Evolutionary conservation across 2,888 invertebrate genomes (phyloP).

Genomic region (Orchesella flavescens): DNA sequence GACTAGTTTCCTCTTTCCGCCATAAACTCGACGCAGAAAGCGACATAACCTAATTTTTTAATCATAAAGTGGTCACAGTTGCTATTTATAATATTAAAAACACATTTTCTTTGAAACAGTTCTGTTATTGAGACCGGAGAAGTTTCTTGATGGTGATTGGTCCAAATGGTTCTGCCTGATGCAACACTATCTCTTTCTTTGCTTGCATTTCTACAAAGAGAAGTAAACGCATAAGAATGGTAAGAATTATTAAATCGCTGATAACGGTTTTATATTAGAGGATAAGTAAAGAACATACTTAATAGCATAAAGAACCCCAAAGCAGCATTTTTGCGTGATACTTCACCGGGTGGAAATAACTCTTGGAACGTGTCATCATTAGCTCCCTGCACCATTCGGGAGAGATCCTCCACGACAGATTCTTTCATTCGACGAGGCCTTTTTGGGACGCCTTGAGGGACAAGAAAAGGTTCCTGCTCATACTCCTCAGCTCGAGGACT

Average conservation of each 20-base stretch:
- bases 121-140: too few relatives aligned
- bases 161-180: slow-evolving; percentile 20
- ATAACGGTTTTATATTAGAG: slow-evolving; percentile 1
- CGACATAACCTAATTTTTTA: too few relatives aligned
- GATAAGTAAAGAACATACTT: slow-evolving; percentile 18
- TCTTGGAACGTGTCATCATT: slow-evolving; percentile 8
- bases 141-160: not conserved
- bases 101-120: too few relatives aligned
- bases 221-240: not conserved
- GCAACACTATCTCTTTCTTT: not conserved
- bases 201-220: slow-evolving; percentile 29
- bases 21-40: too few relatives aligned
- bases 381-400: not conserved
- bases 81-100: too few relatives aligned
- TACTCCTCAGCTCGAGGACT: too few relatives aligned
- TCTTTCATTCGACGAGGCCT: too few relatives aligned
- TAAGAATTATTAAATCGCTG: not conserved
- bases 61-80: too few relatives aligned
- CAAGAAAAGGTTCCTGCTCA: too few relatives aligned
- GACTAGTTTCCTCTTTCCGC: not conserved
- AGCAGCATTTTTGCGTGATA: slow-evolving; percentile 16
- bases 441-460: too few relatives aligned
- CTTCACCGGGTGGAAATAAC: slow-evolving; percentile 2
- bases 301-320: slow-evolving; percentile 23
- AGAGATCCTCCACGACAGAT: too few relatives aligned